Percentiles rank a stretch among this genome's conserved stretches.
phyloP scores from a whole-genome alignment of 2,113 vertebrate genomes.

The Poeciliopsis retropinna region DNA sequence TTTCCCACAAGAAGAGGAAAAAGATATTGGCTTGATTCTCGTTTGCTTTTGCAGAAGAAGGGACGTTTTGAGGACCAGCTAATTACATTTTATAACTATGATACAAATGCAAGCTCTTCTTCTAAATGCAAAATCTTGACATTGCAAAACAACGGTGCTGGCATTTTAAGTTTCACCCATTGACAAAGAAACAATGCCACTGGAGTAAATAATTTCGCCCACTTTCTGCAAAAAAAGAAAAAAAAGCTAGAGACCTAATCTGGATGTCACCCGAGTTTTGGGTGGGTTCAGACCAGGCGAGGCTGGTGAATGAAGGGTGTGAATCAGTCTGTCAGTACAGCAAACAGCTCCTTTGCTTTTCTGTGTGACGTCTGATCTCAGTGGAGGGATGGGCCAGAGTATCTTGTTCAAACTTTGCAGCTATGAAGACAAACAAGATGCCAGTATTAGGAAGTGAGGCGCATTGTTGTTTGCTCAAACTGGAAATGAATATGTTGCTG shows the following conservation, averaged over 20 bases:
- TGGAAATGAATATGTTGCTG: neutral
- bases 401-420: constrained; percentile 60
- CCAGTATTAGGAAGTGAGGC: constrained; percentile 4
- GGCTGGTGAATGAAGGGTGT: constrained; percentile 46
- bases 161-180: constrained; percentile 10
- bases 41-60: neutral
- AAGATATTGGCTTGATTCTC: neutral
- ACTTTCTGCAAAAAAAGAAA: neutral
- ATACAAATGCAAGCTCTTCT: constrained; percentile 13
- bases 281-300: constrained; percentile 20
- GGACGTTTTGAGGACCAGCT: neutral
- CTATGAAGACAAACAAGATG: constrained; percentile 48
- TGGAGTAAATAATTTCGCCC: constrained; percentile 2
- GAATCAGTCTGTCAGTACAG: constrained; percentile 24
- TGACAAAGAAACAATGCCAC: constrained; percentile 9
- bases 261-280: constrained; percentile 22
- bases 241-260: neutral
- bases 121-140: neutral
- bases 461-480: neutral
- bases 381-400: neutral
- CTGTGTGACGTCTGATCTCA: neutral
- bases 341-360: constrained; percentile 39
- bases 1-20: neutral
- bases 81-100: neutral
- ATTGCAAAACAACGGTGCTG: neutral